Base-by-base conservation (phyloP, 2,888 invertebrate genomes). In the Polydesmus complanatus region DNA sequence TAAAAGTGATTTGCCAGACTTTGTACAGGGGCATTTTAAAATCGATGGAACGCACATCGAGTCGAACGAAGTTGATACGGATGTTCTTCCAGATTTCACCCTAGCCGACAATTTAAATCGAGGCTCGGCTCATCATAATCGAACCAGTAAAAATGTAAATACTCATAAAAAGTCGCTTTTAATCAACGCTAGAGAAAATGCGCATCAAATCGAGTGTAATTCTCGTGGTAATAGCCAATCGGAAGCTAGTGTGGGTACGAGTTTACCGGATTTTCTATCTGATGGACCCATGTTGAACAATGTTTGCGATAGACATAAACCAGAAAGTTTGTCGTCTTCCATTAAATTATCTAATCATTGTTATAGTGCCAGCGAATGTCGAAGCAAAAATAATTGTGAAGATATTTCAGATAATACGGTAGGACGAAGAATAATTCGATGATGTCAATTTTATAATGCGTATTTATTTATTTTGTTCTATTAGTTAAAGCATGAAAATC, bases 1-100 rank as follows among this genome's bases (percentile, higher is more conserved):
- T 52, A 69, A 71, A 27, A 69, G 67, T 62, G 71, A 70, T 58
- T 64, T 73, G 27, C 73, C 73, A 23, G 73, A 73, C 61, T 73
- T 73, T 67, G 72, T 73, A 3, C 71, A 72, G 56, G 71, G 70
- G 61, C 72, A 71, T 26, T 61, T 63, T 23, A 22, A 56, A 50
- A n/a, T 54, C 21, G 27, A 55, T 22, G 27, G 27, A 37, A 26
- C 26, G 19, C 18, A 27, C 27, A 27, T n/a, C 8, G n/a, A 59
- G 11, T 3, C 37, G 49, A 11, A 22, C 8, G n/a, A 18, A 18
- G 2, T 47, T 2, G 55, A 53, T 18, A 23, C 21, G 22, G 59
- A 59, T 2, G 22, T 21, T 37, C 59, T 62, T 37, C 62, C 62
- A n/a, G 62, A 62, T 54, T 62, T 62, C 23, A 56, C 58, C 2